These are phyloP conservation scores for Tinamus guttatus DNA, from an alignment of 2,113 vertebrate genomes.

Conservation along the genomic window DNA sequence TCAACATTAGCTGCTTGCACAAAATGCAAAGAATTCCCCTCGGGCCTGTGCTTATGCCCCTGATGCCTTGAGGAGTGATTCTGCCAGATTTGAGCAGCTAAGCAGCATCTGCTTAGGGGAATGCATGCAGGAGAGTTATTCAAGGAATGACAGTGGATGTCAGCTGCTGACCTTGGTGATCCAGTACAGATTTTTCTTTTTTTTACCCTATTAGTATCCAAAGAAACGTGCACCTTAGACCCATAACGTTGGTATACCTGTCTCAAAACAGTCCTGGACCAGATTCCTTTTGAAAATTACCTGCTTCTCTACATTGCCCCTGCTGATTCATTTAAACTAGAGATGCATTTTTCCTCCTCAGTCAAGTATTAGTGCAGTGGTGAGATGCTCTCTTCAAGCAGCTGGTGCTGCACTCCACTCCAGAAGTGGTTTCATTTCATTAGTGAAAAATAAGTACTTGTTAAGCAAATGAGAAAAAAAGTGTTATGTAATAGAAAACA, in stretches of 20 bases:
- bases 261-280: neutral
- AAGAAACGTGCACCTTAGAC: neutral
- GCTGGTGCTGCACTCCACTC: neutral
- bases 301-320: neutral
- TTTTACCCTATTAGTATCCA: neutral
- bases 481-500: neutral
- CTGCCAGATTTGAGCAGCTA: neutral
- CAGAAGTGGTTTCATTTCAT: neutral
- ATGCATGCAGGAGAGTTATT: neutral
- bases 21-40: conserved; percentile 14
- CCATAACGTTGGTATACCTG: neutral
- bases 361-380: neutral
- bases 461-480: neutral
- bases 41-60: neutral
- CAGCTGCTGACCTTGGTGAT: neutral
- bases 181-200: neutral
- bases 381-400: neutral
- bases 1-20: neutral
- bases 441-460: neutral
- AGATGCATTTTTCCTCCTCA: neutral
- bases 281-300: neutral
- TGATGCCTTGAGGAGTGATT: neutral
- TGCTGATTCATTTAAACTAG: neutral
- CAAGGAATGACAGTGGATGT: neutral
- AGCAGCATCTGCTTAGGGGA: neutral